Base-by-base conservation (phyloP, 35 echinoderm and acorn worm genomes). In the Apostichopus japonicus region DNA sequence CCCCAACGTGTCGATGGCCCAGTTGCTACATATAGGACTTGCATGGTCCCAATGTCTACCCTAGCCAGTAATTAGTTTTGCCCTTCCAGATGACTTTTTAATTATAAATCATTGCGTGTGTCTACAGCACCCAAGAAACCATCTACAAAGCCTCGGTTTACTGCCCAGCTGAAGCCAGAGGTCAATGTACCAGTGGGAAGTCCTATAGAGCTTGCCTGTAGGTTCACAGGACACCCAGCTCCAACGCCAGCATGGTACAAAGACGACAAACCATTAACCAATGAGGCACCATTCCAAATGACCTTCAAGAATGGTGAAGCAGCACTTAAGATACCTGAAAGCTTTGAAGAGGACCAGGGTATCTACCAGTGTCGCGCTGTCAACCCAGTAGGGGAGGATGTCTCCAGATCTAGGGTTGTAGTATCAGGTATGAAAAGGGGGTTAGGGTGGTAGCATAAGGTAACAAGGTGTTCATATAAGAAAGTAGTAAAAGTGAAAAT, bases 261-360 rank as follows among this genome's bases (percentile, higher is more conserved):
- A 59, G 97, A 95, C 76, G 91, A 91, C 72, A 90, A 88, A 19
- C 91, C 90, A 2, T 54, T 99, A 53, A 24, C 84, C 24, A 90
- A 91, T 61, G 77, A 91, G 73, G n/a, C 79, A 56, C 65, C 92
- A 5, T 95, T 93, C 57, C 87, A 94, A 79, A 83, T 96, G 51
- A 57, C 81, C 14, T 59, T 57, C 17, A 84, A 84, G 56, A 84
- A 84, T 57, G 81, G 81, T 56, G 58, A 93, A 9, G 61, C 79
- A 65, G 15, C 80, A 7, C 96, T 98, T 72, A 93, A 57, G 79
- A 98, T 98, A n/a, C 57, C 77, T 13, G 96, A 98, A 75, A 94
- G 95, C n/a, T 98, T 98, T 87, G 96, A 98, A 27, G 96, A 98
- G 86, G 96, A 98, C 83, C 94, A 89, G 54, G 96, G 96, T 65